phyloP scores from a whole-genome alignment of 1,140 invertebrate species.

The Ooceraea biroi region DNA sequence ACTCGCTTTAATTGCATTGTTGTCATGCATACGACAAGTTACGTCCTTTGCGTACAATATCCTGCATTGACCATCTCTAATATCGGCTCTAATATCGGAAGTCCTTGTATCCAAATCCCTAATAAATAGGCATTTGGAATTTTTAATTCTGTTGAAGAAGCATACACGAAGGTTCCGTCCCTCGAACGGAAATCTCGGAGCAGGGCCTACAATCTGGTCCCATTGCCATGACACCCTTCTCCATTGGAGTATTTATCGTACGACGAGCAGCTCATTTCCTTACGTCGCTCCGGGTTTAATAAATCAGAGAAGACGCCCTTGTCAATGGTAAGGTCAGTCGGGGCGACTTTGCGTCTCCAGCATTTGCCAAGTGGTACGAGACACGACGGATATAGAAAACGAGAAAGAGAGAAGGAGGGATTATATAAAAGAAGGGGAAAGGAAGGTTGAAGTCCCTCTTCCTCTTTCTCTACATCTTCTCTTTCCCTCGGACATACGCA shows the following conservation, averaged over 20 bases:
- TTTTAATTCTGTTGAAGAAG: background rate
- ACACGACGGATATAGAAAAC: background rate
- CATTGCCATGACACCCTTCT: conserved; percentile 21
- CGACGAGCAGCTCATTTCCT: conserved; percentile 66
- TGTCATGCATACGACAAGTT: background rate
- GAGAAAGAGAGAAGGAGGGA: background rate
- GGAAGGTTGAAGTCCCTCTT: background rate
- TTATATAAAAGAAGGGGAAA: background rate
- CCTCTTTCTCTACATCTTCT: background rate
- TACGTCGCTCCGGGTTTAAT: conserved; percentile 63
- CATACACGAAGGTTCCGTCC: background rate
- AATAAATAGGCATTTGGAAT: conserved; percentile 12
- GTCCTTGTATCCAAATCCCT: background rate
- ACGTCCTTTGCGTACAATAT: background rate
- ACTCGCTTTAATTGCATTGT: background rate
- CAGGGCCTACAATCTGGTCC: background rate
- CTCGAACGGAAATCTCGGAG: background rate
- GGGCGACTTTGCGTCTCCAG: conserved; percentile 72
- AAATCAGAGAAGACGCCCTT: conserved; percentile 73
- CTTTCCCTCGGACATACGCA: conserved; percentile 3
- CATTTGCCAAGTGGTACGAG: conserved; percentile 78
- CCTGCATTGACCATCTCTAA: background rate
- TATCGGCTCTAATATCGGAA: background rate
- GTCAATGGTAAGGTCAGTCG: conserved; percentile 77
- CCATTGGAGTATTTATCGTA: conserved; percentile 50